Evolutionary conservation across 2,888 invertebrate species (phyloP).

Genomic region (Apomyelois bistriatella): DNA sequence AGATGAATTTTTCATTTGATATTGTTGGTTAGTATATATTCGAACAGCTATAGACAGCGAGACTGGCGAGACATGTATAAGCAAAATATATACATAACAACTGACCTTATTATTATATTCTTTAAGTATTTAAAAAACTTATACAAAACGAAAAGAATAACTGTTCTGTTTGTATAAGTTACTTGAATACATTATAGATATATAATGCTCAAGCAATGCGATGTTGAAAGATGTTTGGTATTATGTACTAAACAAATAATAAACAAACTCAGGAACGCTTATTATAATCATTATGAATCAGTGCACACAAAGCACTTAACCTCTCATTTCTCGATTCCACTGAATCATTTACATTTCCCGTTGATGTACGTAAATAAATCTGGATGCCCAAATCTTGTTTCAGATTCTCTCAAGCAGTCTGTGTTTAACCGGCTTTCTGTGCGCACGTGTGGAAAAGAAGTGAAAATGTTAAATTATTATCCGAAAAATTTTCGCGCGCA

Average conservation of each 20-base stretch:
- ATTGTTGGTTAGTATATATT: too few relatives aligned
- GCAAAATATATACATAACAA: too few relatives aligned
- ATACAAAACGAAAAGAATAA: too few relatives aligned
- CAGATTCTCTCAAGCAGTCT: conserved; percentile 33
- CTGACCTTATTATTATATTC: too few relatives aligned
- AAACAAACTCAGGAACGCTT: background rate
- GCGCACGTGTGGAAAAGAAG: conserved; percentile 22
- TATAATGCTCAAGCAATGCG: too few relatives aligned
- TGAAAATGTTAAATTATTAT: conserved; percentile 47
- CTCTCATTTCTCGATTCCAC: background rate
- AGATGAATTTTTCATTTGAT: too few relatives aligned
- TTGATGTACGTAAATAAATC: conserved; percentile 7
- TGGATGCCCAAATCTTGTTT: conserved; percentile 25
- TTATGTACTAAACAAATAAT: background rate
- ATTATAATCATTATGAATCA: background rate
- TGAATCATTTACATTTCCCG: conserved; percentile 10
- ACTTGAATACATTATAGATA: too few relatives aligned
- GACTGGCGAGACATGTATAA: too few relatives aligned
- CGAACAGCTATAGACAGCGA: too few relatives aligned
- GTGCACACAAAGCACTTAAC: background rate
- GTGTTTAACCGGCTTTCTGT: conserved; percentile 23
- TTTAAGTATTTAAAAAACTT: too few relatives aligned
- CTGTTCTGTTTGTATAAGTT: too few relatives aligned
- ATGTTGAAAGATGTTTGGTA: too few relatives aligned
- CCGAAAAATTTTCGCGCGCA: conserved; percentile 72